Percentiles rank a stretch among this genome's conserved stretches.
Evolutionary conservation across 2,113 vertebrate species (phyloP).

Genomic region (Meles meles): DNA sequence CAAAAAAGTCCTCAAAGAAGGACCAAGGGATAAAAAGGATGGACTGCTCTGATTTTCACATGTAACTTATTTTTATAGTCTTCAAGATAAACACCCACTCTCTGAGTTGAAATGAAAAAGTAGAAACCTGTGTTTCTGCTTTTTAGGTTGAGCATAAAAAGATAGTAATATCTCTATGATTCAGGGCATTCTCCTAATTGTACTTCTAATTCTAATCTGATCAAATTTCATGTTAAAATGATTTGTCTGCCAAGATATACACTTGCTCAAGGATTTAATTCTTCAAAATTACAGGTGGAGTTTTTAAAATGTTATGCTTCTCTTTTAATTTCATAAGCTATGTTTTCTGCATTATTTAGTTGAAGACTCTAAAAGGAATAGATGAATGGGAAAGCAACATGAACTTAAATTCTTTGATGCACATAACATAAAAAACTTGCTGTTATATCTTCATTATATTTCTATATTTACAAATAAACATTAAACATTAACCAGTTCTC

Average conservation of each 20-base stretch:
- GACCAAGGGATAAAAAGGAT: background rate
- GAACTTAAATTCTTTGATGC: background rate
- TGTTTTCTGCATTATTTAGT: background rate
- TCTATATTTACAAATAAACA: background rate
- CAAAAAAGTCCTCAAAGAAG: background rate
- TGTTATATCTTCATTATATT: background rate
- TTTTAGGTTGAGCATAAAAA: background rate
- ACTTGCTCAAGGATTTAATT: background rate
- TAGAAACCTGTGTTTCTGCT: background rate
- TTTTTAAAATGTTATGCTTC: background rate
- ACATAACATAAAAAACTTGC: background rate
- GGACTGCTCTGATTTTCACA: background rate
- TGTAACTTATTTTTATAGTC: background rate
- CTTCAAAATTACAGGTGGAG: background rate
- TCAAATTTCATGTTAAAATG: background rate
- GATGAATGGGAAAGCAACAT: background rate
- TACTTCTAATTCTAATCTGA: background rate
- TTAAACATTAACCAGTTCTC: background rate
- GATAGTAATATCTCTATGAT: background rate
- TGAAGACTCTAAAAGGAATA: background rate
- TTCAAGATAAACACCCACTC: background rate
- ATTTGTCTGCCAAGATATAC: background rate
- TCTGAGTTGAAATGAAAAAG: background rate
- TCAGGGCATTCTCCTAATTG: background rate
- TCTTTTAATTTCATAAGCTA: background rate